phyloP scores from a whole-genome alignment of 2,888 invertebrate genomes.

The Drosophila dives region DNA sequence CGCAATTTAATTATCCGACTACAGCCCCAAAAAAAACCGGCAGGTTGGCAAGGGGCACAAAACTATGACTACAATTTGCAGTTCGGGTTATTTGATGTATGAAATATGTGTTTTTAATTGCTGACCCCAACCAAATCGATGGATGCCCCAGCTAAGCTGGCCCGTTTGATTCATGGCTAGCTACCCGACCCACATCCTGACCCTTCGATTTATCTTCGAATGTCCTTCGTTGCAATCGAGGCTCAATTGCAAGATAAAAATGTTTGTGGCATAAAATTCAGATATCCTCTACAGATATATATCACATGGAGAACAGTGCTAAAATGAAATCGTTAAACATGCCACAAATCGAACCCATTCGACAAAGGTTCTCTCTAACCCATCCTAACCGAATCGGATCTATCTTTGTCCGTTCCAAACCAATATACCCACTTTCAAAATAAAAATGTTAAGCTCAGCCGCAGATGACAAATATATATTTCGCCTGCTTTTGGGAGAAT shows the following conservation, averaged over 20 bases:
- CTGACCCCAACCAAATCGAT: slow-evolving; percentile 51
- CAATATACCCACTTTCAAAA: slow-evolving; percentile 12
- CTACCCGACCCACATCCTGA: slow-evolving; percentile 42
- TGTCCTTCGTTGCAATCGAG: slow-evolving; percentile 41
- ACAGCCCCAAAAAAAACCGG: not conserved
- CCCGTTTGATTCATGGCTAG: slow-evolving; percentile 52
- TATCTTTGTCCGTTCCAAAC: not conserved
- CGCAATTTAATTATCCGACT: slow-evolving; percentile 58
- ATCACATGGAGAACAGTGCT: not conserved
- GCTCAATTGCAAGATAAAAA: slow-evolving; percentile 19
- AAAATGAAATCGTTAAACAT: not conserved
- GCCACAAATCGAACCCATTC: not conserved
- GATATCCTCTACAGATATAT: not conserved
- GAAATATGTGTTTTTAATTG: slow-evolving; percentile 76
- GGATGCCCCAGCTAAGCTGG: slow-evolving; percentile 26
- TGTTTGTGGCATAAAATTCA: not conserved
- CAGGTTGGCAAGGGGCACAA: not conserved
- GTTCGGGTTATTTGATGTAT: slow-evolving; percentile 48
- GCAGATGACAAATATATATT: slow-evolving; percentile 13
- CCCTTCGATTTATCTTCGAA: slow-evolving; percentile 68
- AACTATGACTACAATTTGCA: slow-evolving; percentile 7
- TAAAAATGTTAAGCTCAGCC: not conserved
- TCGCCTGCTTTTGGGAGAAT: slow-evolving; percentile 15
- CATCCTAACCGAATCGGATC: not conserved
- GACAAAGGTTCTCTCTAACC: not conserved